These are phyloP conservation scores for Theodoxus fluviatilis DNA, from an alignment of 2,888 invertebrate species.

Conservation along the genomic window DNA sequence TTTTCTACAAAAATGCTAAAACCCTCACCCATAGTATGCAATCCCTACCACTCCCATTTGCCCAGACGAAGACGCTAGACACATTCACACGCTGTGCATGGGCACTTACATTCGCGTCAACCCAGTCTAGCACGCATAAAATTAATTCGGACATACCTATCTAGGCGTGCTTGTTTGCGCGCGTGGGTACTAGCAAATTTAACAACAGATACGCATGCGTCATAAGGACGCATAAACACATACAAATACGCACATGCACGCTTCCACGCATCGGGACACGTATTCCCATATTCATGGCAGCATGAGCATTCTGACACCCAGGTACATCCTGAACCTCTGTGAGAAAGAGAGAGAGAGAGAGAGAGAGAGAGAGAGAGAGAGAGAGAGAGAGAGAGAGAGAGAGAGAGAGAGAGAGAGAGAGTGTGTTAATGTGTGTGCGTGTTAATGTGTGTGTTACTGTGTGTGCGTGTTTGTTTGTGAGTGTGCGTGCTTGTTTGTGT, in stretches of 20 bases:
- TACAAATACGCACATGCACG: background rate
- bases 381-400: background rate
- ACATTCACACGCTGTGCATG: too few species aligned
- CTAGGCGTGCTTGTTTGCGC: too few species aligned
- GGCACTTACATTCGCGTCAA: too few species aligned
- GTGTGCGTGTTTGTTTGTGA: constrained; percentile 12
- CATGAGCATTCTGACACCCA: background rate
- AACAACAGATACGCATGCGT: background rate
- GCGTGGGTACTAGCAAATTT: too few species aligned
- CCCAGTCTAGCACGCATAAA: too few species aligned
- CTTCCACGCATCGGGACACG: background rate
- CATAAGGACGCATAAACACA: background rate
- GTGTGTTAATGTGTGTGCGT: background rate
- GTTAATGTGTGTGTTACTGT: constrained; percentile 7
- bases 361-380: background rate
- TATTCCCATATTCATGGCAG: background rate
- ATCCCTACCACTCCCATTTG: too few species aligned
- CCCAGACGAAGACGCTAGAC: too few species aligned
- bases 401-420: background rate
- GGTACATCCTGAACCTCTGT: background rate
- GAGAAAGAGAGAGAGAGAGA: background rate
- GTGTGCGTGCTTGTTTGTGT: constrained; percentile 4
- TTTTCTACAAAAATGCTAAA: too few species aligned
- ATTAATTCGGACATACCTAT: too few species aligned
- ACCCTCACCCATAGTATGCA: too few species aligned